phyloP scores from a whole-genome alignment of 2,797 vertebrate species.

The Hyperoplus lanceolatus region DNA sequence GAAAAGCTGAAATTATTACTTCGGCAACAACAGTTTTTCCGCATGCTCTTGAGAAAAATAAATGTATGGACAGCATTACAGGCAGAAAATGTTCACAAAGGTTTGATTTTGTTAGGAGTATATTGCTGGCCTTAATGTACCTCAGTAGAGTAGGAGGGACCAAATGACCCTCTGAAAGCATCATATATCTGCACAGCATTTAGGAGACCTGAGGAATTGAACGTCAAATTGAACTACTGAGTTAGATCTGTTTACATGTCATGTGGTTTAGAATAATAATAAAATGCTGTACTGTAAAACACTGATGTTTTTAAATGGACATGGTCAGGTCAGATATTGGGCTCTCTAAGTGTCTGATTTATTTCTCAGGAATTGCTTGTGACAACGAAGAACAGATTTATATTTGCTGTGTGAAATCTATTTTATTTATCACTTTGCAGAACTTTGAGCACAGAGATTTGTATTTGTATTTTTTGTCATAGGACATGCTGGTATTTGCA shows the following conservation, averaged over 20 bases:
- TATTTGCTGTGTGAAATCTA: conserved; percentile 1
- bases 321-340: background rate
- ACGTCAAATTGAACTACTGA: background rate
- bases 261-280: conserved; percentile 15
- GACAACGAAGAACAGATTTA: background rate
- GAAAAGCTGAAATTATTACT: too few species aligned
- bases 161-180: background rate
- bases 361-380: conserved; percentile 1
- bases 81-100: background rate
- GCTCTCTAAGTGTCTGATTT: background rate
- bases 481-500: background rate
- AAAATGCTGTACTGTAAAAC: background rate
- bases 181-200: conserved; percentile 2
- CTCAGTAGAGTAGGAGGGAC: background rate
- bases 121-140: conserved; percentile 9
- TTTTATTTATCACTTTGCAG: background rate
- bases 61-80: too few species aligned
- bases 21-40: too few species aligned
- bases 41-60: too few species aligned
- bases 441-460: background rate
- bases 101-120: background rate
- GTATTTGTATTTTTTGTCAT: background rate
- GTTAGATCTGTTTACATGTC: conserved; percentile 27
- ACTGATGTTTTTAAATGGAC: background rate
- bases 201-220: conserved; percentile 20